Evolutionary conservation across 2,888 invertebrate species (phyloP).

Genomic region (Lymantria monacha): DNA sequence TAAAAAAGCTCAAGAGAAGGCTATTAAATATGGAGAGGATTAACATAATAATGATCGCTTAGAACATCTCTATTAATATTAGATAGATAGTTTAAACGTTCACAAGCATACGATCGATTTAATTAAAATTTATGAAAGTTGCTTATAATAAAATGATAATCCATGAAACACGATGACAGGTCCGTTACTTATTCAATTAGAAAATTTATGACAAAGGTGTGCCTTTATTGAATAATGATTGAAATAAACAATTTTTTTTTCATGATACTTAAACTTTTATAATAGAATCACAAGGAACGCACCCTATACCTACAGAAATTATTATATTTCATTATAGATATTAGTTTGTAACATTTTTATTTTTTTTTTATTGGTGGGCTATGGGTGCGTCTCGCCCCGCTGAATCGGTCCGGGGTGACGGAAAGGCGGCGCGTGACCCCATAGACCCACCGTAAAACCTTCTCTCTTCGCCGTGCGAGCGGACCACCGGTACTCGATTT

Average conservation of each 20-base stretch:
- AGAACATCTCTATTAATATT: neutral
- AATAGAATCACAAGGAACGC: too few species aligned
- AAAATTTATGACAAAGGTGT: conserved; percentile 11
- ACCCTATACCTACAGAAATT: too few species aligned
- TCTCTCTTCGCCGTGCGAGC: too few species aligned
- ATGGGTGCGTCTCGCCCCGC: too few species aligned
- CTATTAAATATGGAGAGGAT: neutral
- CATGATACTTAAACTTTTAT: too few species aligned
- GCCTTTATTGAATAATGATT: conserved; percentile 17
- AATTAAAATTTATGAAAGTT: conserved; percentile 7
- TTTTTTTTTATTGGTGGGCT: too few species aligned
- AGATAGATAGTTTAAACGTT: neutral
- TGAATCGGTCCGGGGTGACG: too few species aligned
- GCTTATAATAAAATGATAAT: conserved; percentile 6
- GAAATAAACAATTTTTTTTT: neutral
- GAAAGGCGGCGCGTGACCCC: too few species aligned
- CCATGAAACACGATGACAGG: conserved; percentile 8
- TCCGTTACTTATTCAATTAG: conserved; percentile 11
- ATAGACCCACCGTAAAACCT: too few species aligned
- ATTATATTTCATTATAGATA: too few species aligned
- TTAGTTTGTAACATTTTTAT: too few species aligned
- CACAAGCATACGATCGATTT: neutral
- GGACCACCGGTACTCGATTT: too few species aligned
- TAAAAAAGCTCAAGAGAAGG: neutral
- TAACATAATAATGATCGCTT: neutral